Evolutionary conservation across 2,113 vertebrate species (phyloP).

Genomic region (Capreolus pygargus): DNA sequence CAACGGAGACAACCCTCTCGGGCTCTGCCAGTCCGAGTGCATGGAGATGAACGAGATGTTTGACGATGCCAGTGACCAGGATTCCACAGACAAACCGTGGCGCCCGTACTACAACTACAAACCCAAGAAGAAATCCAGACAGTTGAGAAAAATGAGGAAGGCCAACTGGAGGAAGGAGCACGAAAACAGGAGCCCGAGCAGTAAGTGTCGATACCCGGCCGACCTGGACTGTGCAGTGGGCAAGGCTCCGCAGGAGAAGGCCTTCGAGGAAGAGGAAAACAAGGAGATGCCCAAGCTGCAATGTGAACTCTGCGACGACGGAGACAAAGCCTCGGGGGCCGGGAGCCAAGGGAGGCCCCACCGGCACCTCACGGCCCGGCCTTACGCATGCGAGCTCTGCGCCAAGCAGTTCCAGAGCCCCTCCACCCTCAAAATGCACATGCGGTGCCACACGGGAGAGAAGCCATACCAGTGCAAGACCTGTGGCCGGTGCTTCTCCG

Average conservation of each 20-base stretch:
- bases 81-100: constrained; percentile 94
- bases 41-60: constrained; percentile 83
- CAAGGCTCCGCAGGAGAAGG: constrained; percentile 74
- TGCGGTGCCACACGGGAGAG: constrained; percentile 90
- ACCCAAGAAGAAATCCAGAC: constrained; percentile 93
- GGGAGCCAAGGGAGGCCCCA: constrained; percentile 80
- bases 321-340: constrained; percentile 67
- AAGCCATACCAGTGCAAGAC: constrained; percentile 90
- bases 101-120: constrained; percentile 98
- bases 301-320: constrained; percentile 83
- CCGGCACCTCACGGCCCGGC: constrained; percentile 83
- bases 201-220: constrained; percentile 41
- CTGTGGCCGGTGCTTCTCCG: constrained; percentile 92
- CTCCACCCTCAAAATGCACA: constrained; percentile 92
- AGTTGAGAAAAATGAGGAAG: constrained; percentile 88
- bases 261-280: constrained; percentile 71
- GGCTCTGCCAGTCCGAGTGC: constrained; percentile 84
- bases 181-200: constrained; percentile 21
- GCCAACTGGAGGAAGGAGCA: constrained; percentile 85
- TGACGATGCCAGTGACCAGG: constrained; percentile 92
- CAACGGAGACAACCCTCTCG: constrained; percentile 79
- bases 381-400: constrained; percentile 90
- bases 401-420: constrained; percentile 92
- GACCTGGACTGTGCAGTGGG: constrained; percentile 71
- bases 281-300: constrained; percentile 80